phyloP scores from a whole-genome alignment of 1,140 invertebrate species.

The Phenacoccus solenopsis region DNA sequence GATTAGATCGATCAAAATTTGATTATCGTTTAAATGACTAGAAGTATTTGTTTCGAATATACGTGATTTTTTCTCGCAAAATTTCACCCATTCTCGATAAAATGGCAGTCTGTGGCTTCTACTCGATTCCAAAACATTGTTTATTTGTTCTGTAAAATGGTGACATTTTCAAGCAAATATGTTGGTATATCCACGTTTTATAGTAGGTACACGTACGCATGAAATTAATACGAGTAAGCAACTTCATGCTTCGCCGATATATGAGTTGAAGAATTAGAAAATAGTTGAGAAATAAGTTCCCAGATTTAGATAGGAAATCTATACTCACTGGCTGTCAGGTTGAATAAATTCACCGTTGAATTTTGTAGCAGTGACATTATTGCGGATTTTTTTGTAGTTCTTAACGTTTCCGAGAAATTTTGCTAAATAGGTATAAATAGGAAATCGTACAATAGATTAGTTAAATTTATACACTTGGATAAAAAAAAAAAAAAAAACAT shows the following conservation, averaged over 20 bases:
- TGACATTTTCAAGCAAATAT: too few species aligned
- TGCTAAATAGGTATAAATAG: too few species aligned
- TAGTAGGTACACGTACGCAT: too few species aligned
- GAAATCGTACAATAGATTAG: too few species aligned
- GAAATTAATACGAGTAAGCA: not conserved
- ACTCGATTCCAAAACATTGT: not conserved
- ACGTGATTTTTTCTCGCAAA: not conserved
- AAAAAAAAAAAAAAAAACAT: too few species aligned
- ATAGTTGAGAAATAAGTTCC: not conserved
- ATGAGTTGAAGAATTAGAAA: not conserved
- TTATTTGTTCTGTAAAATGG: not conserved
- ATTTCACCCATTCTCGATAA: not conserved
- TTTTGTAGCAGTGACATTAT: too few species aligned
- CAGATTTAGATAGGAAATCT: not conserved
- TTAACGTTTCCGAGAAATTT: too few species aligned
- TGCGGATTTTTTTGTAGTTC: too few species aligned
- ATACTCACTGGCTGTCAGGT: not conserved
- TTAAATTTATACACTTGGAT: too few species aligned
- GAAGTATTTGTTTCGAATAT: not conserved
- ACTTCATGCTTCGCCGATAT: not conserved
- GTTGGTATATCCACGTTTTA: too few species aligned
- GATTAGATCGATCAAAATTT: not conserved
- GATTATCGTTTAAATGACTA: constrained; percentile 5
- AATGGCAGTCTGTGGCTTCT: not conserved
- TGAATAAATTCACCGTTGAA: too few species aligned